Base-by-base conservation (phyloP, 2,888 invertebrate genomes). In the Yponomeuta plumbellus region DNA sequence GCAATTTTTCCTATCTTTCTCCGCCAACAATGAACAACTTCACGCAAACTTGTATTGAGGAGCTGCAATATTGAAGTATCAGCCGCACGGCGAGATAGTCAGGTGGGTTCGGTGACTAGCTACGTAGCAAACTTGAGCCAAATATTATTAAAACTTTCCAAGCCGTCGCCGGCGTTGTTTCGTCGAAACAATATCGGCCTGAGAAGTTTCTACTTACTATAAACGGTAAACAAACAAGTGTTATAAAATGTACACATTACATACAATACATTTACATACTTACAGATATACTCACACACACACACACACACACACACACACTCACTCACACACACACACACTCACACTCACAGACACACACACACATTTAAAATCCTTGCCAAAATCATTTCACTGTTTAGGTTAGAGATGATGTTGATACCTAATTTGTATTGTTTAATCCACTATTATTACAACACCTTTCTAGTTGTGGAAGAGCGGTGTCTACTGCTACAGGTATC, bases 51-150 rank as follows among this genome's bases (percentile, higher is more conserved):
- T 52, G 44, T 52, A 52, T 52, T 52, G 44, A 52, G 13, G 17
- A 13, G 44, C 44, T 52, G 44, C 44, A 52, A 52, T 52, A 52
- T 52, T 52, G 44, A 52, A 52, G 44, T 52, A 52, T 52, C 44
- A 52, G 44, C 17, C 44, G 44, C 44, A 17, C 10, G 34, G 44
- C 44, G 44, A 52, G 44, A 52, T 52, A 17, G 17, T 52, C 44
- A 52, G 44, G 44, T 52, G 44, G 44, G 44, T 17, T 52, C 44
- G 17, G 44, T 52, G 44, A 52, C 44, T 52, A 1, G 17, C 17
- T 52, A 17, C 44, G 17, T 52, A 17, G 44, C 13, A 52, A 52
- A 52, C 44, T 52, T 52, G 13, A 52, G 44, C 44, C 44, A 52
- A 52, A 52, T 17, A 17, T 52, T 52, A 17, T 52, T 52, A 52